Evolutionary conservation across 2,888 invertebrate genomes (phyloP).

Genomic region (Halictus quadricinctus): DNA sequence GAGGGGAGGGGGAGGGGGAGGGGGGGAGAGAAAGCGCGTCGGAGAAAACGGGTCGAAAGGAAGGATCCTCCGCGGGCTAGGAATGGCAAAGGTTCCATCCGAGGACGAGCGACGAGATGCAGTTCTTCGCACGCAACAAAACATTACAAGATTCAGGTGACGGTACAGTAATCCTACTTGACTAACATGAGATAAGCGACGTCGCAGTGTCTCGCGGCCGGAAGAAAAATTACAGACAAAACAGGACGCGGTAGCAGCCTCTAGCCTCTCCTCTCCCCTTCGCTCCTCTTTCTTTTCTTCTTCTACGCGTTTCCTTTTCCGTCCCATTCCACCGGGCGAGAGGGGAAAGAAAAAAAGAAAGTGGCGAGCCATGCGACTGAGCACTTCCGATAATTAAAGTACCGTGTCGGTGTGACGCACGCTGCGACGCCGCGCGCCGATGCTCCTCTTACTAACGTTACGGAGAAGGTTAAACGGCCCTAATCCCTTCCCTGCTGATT

Average conservation of each 20-base stretch:
- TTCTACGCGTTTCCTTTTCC: neutral
- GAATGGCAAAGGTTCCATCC: slow-evolving; percentile 55
- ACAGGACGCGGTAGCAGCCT: slow-evolving; percentile 31
- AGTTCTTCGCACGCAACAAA: slow-evolving; percentile 78
- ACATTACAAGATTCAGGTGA: slow-evolving; percentile 79
- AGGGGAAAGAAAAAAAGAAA: slow-evolving; percentile 17
- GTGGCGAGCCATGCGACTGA: slow-evolving; percentile 42
- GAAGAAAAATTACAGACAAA: slow-evolving; percentile 67
- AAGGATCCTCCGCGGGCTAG: slow-evolving; percentile 30
- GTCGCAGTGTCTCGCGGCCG: slow-evolving; percentile 66
- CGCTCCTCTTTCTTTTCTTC: neutral
- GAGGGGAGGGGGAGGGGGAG: neutral
- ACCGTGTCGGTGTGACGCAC: slow-evolving; percentile 56
- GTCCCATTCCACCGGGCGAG: neutral
- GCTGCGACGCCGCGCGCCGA: neutral
- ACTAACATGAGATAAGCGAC: slow-evolving; percentile 76
- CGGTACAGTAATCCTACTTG: slow-evolving; percentile 76
- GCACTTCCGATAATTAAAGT: slow-evolving; percentile 74
- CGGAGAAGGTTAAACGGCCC: slow-evolving; percentile 52
- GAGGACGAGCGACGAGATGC: slow-evolving; percentile 70
- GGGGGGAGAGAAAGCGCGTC: neutral
- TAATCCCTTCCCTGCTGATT: slow-evolving; percentile 63
- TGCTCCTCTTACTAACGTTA: slow-evolving; percentile 9
- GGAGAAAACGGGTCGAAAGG: slow-evolving; percentile 23
- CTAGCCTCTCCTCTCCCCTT: neutral